phyloP scores from a whole-genome alignment of 2,113 vertebrate genomes.

The Sturnira hondurensis region DNA sequence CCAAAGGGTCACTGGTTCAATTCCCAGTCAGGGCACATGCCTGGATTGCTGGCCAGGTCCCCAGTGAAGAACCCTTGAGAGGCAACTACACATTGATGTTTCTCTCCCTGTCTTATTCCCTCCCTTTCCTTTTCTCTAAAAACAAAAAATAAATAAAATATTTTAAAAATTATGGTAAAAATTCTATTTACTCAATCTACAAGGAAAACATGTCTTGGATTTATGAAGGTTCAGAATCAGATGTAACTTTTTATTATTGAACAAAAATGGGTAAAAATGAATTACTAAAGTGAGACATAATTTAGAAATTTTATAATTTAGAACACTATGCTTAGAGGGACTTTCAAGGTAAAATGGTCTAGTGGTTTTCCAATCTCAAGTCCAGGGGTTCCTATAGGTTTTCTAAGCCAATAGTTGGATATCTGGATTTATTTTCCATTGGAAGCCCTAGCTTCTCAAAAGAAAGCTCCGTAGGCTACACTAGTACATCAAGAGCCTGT shows the following conservation, averaged over 20 bases:
- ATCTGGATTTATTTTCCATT: background rate
- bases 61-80: no score
- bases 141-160: no score
- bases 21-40: no score
- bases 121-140: no score
- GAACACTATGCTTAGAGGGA: background rate
- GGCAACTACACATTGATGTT: no score
- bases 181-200: background rate
- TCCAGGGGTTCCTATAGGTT: background rate
- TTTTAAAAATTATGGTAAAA: background rate
- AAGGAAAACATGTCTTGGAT: background rate
- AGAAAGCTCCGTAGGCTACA: background rate
- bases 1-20: no score
- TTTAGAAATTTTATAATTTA: background rate
- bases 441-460: background rate
- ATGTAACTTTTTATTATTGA: conserved; percentile 1
- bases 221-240: background rate
- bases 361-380: background rate
- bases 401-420: background rate
- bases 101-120: no score
- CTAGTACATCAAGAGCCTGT: background rate
- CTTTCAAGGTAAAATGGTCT: background rate
- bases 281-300: background rate
- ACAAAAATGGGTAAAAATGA: conserved; percentile 13
- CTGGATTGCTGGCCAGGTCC: no score